Conservation (phyloP, 2,888 invertebrate species). For the Aelia acuminata region DNA sequence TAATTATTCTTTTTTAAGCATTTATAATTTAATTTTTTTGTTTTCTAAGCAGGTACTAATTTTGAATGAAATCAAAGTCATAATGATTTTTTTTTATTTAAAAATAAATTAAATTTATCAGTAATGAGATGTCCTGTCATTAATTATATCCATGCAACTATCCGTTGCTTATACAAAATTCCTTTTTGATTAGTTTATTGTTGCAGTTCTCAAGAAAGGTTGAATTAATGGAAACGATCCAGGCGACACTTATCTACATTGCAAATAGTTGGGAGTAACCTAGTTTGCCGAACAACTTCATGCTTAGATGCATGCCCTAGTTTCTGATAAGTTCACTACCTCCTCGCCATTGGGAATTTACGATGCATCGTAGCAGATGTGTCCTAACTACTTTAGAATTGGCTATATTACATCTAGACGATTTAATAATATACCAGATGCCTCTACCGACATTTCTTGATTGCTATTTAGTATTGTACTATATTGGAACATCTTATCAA, state of each 20-base stretch:
- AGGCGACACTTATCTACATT: slow-evolving; percentile 34
- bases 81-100: too few species aligned
- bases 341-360: slow-evolving; percentile 31
- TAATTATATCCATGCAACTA: background rate
- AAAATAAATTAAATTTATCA: background rate
- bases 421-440: background rate
- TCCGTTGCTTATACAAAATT: background rate
- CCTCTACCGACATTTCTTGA: background rate
- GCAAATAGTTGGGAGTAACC: slow-evolving; percentile 31
- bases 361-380: slow-evolving; percentile 22
- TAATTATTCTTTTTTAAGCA: too few species aligned
- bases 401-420: slow-evolving; percentile 25
- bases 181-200: background rate
- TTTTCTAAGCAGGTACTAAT: too few species aligned
- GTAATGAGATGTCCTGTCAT: background rate
- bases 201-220: background rate
- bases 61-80: too few species aligned
- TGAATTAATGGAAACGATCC: slow-evolving; percentile 28
- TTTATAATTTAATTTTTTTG: too few species aligned
- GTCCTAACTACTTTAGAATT: slow-evolving; percentile 29
- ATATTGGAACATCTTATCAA: background rate
- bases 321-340: slow-evolving; percentile 26
- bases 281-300: slow-evolving; percentile 39
- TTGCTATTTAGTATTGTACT: background rate
- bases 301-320: slow-evolving; percentile 42